These are phyloP conservation scores for Trinectes maculatus DNA, from an alignment of 2,113 vertebrate species.

Conservation along the genomic window DNA sequence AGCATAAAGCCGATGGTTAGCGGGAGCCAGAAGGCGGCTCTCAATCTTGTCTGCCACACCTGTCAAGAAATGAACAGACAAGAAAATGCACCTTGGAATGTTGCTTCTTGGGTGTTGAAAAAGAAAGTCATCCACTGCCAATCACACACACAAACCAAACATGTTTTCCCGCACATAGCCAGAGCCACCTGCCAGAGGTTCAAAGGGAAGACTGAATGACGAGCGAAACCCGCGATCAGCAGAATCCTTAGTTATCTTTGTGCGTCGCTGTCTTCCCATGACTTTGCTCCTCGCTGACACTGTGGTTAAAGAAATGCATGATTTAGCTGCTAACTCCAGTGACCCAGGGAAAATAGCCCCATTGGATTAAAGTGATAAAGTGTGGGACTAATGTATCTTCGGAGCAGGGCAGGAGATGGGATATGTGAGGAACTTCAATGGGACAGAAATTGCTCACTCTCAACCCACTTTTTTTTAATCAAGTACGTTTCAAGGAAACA, in stretches of 20 bases:
- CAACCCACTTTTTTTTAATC: conserved; percentile 46
- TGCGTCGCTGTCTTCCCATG: conserved; percentile 20
- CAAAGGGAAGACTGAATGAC: conserved; percentile 27
- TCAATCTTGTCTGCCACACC: conserved; percentile 28
- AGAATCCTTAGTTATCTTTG: conserved; percentile 47
- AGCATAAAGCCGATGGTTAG: conserved; percentile 12
- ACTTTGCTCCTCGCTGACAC: conserved; percentile 37
- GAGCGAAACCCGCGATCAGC: conserved; percentile 34
- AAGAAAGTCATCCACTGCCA: conserved; percentile 51
- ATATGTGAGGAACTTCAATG: conserved; percentile 59
- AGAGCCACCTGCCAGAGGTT: conserved; percentile 1
- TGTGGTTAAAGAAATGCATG: conserved; percentile 41
- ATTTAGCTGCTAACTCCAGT: conserved; percentile 68
- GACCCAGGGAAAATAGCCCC: conserved; percentile 57
- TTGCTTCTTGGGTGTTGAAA: conserved; percentile 43
- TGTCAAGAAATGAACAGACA: conserved; percentile 46
- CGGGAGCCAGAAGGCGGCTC: neutral
- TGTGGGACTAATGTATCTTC: conserved; percentile 61
- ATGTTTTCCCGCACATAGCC: conserved; percentile 12
- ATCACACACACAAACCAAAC: conserved; percentile 18
- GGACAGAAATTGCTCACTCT: conserved; percentile 65
- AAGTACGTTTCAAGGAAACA: conserved; percentile 51
- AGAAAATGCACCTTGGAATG: conserved; percentile 61
- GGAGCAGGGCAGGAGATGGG: conserved; percentile 38
- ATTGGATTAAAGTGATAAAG: conserved; percentile 73